Conservation (phyloP, 2,113 vertebrate species). For the Leucosticte australis region DNA sequence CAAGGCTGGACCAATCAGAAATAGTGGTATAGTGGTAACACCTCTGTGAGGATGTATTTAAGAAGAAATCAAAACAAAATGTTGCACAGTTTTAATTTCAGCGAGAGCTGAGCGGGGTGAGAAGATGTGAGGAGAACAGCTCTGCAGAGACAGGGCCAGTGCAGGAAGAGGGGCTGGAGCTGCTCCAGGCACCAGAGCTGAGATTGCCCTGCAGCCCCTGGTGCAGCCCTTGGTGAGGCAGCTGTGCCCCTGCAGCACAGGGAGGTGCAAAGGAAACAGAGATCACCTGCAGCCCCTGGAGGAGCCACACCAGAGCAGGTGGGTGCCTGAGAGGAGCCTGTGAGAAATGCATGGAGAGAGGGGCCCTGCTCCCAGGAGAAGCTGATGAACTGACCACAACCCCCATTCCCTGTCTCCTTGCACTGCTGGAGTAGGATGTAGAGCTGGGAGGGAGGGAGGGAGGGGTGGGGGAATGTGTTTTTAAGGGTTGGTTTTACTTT, state of each 20-base stretch:
- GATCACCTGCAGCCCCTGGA: neutral
- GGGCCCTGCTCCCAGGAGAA: neutral
- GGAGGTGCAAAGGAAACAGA: neutral
- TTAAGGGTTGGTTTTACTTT: neutral
- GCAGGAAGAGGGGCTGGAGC: neutral
- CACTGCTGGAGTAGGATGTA: neutral
- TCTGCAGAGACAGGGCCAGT: neutral
- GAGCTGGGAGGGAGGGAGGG: neutral
- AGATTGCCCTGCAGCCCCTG: neutral
- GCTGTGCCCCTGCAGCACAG: neutral
- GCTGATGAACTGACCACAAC: neutral
- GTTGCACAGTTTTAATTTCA: neutral
- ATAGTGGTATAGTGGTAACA: fast-evolving
- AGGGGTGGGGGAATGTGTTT: neutral
- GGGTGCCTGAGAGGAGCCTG: neutral
- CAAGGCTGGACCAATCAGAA: no score
- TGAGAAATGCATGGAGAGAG: neutral
- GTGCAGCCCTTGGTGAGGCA: neutral
- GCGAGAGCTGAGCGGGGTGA: fast-evolving
- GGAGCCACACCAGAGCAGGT: neutral
- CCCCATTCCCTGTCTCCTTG: neutral
- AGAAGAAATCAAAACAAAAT: neutral
- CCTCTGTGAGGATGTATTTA: neutral
- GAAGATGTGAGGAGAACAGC: neutral
- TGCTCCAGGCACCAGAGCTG: fast-evolving